A percentile compares a stretch with the other conserved stretches of the same genome.
Conservation (phyloP, 2,888 invertebrate species). For the Pycnomerus fuliginosus region DNA sequence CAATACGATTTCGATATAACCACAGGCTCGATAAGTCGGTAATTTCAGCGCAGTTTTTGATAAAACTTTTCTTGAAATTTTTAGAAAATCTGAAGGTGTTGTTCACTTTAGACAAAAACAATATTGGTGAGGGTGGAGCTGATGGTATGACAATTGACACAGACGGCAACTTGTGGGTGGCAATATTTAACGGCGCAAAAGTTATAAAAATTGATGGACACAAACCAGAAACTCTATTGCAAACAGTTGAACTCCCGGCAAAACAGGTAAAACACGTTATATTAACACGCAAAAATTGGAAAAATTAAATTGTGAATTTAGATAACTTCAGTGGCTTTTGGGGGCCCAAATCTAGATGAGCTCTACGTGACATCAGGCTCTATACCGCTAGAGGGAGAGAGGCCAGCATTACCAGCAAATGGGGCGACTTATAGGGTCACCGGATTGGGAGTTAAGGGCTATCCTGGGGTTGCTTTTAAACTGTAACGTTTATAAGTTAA, state of each 20-base stretch:
- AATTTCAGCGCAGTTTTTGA: too few relatives aligned
- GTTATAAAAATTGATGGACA: slow-evolving; percentile 59
- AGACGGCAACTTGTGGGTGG: slow-evolving; percentile 76
- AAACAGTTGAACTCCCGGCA: slow-evolving; percentile 63
- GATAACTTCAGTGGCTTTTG: slow-evolving; percentile 68
- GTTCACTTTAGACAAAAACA: slow-evolving; percentile 56
- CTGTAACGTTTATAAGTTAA: too few relatives aligned
- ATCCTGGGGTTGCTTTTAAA: too few relatives aligned
- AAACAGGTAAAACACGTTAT: slow-evolving; percentile 61
- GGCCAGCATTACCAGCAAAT: too few relatives aligned
- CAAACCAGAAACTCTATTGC: slow-evolving; percentile 57
- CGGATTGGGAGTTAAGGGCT: slow-evolving; percentile 59
- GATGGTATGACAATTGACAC: slow-evolving; percentile 64
- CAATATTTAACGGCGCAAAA: slow-evolving; percentile 69
- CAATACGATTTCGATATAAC: slow-evolving; percentile 71
- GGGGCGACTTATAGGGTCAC: slow-evolving; percentile 62
- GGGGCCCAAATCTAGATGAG: slow-evolving; percentile 63
- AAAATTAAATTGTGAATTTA: too few relatives aligned
- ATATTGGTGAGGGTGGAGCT: slow-evolving; percentile 56
- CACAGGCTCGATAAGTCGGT: slow-evolving; percentile 58
- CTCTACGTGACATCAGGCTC: slow-evolving; percentile 66
- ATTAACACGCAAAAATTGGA: too few relatives aligned
- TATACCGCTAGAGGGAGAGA: slow-evolving; percentile 52
- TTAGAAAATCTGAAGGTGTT: slow-evolving; percentile 63
- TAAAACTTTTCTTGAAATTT: not conserved